Evolutionary conservation across 2,113 vertebrate genomes (phyloP), one percentile per base, ranked within the genome.

Genomic region (Hippolais icterina): DNA sequence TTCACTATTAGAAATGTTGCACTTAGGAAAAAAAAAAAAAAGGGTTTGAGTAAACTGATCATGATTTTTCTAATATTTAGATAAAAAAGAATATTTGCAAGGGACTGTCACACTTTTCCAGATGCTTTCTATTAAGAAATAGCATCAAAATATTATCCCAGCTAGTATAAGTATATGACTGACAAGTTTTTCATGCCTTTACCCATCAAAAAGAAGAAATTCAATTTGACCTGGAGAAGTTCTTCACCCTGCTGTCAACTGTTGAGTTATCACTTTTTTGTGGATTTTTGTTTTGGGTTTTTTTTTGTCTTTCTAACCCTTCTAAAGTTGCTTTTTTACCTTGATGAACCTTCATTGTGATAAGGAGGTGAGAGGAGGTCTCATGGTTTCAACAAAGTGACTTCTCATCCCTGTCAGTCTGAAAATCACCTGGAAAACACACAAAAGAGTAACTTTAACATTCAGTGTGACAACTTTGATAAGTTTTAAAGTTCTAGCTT

Each of bases 211-310:
- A 82, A 91, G 17, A 60, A 41, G 24, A 83, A 6, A 74, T 72
- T 76, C 16, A 19, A 18, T 47, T 37, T 93, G 78, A 94, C 75
- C 53, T 74, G 25, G 85, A 72, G 54, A 87, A 59, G 44, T 77
- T 92, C 37, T 80, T 96, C 74, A 68, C 44, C 23, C 14, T 76
- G 78, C 56, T 96, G 83, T 87, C 81, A 94, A 46, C 14, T 91
- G 23, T 21, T 53, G 27, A 60, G 29, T 56, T 72, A 37, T 23
- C 33, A 11, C 0, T 64, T 10, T 29, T 9, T 27, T 42, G 6
- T 25, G 20, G 7, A 2, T 50, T 27, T 7, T 24, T 27, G 12
- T 17, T 6, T 42, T 44, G 42, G 42, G 13, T 27, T 14, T 59
- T 37, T 22, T 37, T 28, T 18, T 11, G 3, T 63, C 27, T 23